Base-by-base conservation (phyloP, 2,797 vertebrate species). In the Epinephelus awoara region DNA sequence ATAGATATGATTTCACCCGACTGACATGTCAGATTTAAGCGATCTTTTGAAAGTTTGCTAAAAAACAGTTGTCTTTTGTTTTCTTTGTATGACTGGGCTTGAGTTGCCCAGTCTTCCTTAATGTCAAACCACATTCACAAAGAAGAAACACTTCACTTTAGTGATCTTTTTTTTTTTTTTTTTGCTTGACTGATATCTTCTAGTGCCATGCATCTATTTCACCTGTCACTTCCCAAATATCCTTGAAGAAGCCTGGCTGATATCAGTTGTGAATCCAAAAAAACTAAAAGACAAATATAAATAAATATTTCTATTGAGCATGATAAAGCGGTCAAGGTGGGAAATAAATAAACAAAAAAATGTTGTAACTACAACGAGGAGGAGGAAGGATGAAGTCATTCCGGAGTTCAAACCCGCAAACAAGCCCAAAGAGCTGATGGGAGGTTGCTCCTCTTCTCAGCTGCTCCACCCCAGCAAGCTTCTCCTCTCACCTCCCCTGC, bases 401-500 rank as follows among this genome's bases (percentile, higher is more conserved):
- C 77, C 72, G 18, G 88, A 89, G 85, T 88, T 86, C 82, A 91
- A 90, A 84, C 79, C 82, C 80, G 80, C 57, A 82, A 83, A 89
- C 88, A 90, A 67, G 80, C 80, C 72, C 1, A 8, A 58, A 66
- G 75, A 82, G 79, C 72, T 71, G 79, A 75, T 79, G 84, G 72
- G 84, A 87, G 77, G 81, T 70, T 78, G 75, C 88, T 88, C 29
- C 67, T 88, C 85, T 86, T 54, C 88, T 90, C 81, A n/a, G 70
- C 82, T 82, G 85, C 92, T 89, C 86, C 90, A 80, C 89, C 88
- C 83, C 57, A 70, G 76, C 77, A 27, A 64, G 88, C 78, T 56
- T 71, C 85, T 86, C 72, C 85, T 79, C 82, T 74, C 89, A 52
- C 85, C 82, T 80, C 86, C 86, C 91, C 91, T 79, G 89, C 91